These are phyloP conservation scores for Scotopteryx bipunctaria DNA, from an alignment of 2,888 invertebrate species.

Conservation along the genomic window DNA sequence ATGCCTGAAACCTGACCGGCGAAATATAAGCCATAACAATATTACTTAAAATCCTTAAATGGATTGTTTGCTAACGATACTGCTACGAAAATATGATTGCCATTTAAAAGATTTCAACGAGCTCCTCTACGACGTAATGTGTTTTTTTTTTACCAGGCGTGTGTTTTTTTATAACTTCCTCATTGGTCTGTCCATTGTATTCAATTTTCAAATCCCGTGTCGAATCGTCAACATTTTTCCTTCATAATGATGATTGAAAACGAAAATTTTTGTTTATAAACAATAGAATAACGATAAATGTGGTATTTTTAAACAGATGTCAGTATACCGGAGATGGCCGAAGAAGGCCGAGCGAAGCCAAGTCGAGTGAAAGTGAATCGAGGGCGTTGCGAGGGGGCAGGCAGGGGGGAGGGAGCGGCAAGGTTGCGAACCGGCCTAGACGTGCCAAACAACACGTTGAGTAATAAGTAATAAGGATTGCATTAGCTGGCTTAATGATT, in stretches of 20 bases:
- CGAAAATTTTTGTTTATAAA: conserved; percentile 17
- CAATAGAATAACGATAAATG: conserved; percentile 31
- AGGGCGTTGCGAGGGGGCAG: conserved; percentile 43
- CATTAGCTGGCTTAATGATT: conserved; percentile 65
- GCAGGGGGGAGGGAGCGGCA: conserved; percentile 51
- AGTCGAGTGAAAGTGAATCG: conserved; percentile 71
- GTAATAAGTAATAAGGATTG: conserved; percentile 76
- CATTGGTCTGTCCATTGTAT: conserved; percentile 28
- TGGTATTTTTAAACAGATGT: conserved; percentile 43
- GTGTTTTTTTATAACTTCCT: conserved; percentile 23
- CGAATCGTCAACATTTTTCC: conserved; percentile 23
- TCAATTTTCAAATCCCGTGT: conserved; percentile 26
- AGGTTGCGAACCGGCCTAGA: conserved; percentile 76
- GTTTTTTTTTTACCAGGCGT: too few species aligned
- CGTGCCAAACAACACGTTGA: conserved; percentile 74
- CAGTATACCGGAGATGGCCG: conserved; percentile 53
- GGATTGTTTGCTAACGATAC: conserved; percentile 4
- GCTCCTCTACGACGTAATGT: conserved; percentile 13
- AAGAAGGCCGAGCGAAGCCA: conserved; percentile 56
- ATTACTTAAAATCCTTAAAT: neutral
- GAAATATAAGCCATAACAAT: too few species aligned
- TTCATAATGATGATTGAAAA: conserved; percentile 8
- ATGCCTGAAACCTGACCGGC: too few species aligned
- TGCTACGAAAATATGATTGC: conserved; percentile 23
- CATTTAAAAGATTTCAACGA: conserved; percentile 50